phyloP scores from a whole-genome alignment of 2,888 invertebrate species.

The Hydraecia micacea region DNA sequence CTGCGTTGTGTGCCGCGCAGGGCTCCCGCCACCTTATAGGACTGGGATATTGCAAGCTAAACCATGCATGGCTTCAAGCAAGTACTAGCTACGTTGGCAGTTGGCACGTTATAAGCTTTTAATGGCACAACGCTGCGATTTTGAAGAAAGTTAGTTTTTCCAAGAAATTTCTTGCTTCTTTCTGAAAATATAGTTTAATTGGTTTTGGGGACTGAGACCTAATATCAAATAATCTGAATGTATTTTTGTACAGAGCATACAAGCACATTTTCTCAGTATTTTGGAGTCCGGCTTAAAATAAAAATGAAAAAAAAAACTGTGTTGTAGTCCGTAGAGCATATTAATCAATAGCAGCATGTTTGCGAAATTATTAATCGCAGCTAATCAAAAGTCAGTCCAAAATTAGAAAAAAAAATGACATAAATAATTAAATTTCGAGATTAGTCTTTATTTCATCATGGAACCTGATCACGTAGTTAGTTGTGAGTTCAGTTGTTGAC shows the following conservation, averaged over 20 bases:
- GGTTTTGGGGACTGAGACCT: not conserved
- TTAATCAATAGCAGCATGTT: not conserved
- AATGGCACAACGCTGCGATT: not conserved
- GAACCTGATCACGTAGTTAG: too few species aligned
- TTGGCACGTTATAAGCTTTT: not conserved
- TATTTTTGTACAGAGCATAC: not conserved
- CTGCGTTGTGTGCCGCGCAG: conserved; percentile 53
- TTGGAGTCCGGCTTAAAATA: not conserved
- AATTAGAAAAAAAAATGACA: too few species aligned
- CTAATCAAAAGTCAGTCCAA: not conserved
- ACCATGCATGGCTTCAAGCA: conserved; percentile 49
- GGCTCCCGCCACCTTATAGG: conserved; percentile 54
- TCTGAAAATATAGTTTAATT: not conserved
- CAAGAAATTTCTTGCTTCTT: not conserved
- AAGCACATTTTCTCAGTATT: not conserved
- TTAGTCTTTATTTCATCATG: too few species aligned
- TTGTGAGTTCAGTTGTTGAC: too few species aligned
- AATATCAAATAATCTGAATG: not conserved
- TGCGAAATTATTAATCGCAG: not conserved
- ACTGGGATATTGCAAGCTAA: conserved; percentile 57
- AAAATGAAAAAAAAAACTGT: not conserved
- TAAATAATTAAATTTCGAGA: too few species aligned
- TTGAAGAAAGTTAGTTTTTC: not conserved
- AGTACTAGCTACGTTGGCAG: conserved; percentile 17
- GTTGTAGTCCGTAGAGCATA: not conserved